phyloP scores from a whole-genome alignment of 2,888 invertebrate genomes.

The Mimumesa dahlbomi region DNA sequence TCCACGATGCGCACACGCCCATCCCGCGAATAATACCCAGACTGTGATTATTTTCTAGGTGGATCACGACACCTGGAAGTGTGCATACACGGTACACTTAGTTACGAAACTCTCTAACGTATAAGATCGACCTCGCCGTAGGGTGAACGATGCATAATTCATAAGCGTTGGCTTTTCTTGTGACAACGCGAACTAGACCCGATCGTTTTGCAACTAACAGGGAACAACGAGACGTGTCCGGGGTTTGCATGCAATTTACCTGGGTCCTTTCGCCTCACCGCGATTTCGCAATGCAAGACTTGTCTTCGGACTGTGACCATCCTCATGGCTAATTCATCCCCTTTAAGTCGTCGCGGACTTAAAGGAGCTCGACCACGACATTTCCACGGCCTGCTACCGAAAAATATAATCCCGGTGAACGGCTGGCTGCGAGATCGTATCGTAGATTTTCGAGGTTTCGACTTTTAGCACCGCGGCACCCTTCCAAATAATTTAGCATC shows the following conservation, averaged over 20 bases:
- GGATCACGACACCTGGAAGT: no score
- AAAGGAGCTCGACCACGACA: constrained; percentile 40
- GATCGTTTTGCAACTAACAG: not conserved
- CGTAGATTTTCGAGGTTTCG: constrained; percentile 61
- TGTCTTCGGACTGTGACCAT: constrained; percentile 4
- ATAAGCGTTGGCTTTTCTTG: not conserved
- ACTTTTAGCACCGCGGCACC: constrained; percentile 63
- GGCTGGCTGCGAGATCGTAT: constrained; percentile 44
- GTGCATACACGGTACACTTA: no score
- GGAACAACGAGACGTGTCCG: constrained; percentile 62
- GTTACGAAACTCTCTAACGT: no score
- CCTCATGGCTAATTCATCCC: not conserved
- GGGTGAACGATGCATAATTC: not conserved
- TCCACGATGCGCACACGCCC: no score
- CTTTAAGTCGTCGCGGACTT: constrained; percentile 60
- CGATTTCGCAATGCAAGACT: constrained; percentile 23
- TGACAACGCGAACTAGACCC: not conserved
- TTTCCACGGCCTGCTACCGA: constrained; percentile 16
- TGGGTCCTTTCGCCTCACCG: constrained; percentile 12
- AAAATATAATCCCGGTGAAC: constrained; percentile 55
- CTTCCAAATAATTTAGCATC: constrained; percentile 76
- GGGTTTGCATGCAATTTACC: constrained; percentile 53
- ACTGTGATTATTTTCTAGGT: no score
- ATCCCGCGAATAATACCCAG: no score
- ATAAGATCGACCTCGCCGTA: not conserved